Percentiles rank a stretch among this genome's conserved stretches.
These are phyloP conservation scores for Prosapia bicincta DNA, from an alignment of 2,888 invertebrate species.

Conservation along the genomic window DNA sequence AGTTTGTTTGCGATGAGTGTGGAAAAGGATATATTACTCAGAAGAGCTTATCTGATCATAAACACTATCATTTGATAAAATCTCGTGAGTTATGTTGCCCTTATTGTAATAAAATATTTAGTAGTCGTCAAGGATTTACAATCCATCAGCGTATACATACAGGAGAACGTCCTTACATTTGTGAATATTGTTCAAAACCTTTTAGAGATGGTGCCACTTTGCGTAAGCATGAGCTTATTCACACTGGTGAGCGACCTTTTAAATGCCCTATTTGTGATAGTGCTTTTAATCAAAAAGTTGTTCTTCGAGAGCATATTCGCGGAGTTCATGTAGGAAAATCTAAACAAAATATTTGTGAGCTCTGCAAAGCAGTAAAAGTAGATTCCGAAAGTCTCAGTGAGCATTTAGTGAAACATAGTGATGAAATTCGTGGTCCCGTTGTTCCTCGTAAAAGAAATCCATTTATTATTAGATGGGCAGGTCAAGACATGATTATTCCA, in stretches of 20 bases:
- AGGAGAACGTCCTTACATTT: slow-evolving; percentile 7
- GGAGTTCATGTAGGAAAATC: slow-evolving; percentile 6
- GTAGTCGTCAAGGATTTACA: slow-evolving; percentile 12
- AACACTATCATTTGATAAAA: background rate
- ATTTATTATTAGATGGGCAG: background rate
- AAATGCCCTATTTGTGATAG: slow-evolving; percentile 14
- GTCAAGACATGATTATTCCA: background rate
- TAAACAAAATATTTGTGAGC: background rate
- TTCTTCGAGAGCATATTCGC: slow-evolving; percentile 13
- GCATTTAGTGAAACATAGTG: slow-evolving; percentile 14
- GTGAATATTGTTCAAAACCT: slow-evolving; percentile 13
- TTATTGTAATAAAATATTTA: slow-evolving; percentile 10
- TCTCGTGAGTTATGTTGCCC: slow-evolving; percentile 3
- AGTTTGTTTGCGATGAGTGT: background rate
- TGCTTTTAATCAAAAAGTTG: slow-evolving; percentile 15
- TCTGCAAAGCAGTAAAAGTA: background rate
- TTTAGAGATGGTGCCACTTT: slow-evolving; percentile 12
- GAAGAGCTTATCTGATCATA: slow-evolving; percentile 10
- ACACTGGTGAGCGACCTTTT: slow-evolving; percentile 12
- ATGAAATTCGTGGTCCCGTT: background rate
- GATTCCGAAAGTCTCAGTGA: slow-evolving; percentile 6
- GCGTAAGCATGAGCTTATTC: slow-evolving; percentile 11
- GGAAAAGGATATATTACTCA: slow-evolving; percentile 10
- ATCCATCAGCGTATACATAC: slow-evolving; percentile 14
- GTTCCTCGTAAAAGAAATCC: background rate